Percentiles rank a stretch among this genome's conserved stretches.
Conservation (phyloP, 2,113 vertebrate genomes). For the Abramis brama region DNA sequence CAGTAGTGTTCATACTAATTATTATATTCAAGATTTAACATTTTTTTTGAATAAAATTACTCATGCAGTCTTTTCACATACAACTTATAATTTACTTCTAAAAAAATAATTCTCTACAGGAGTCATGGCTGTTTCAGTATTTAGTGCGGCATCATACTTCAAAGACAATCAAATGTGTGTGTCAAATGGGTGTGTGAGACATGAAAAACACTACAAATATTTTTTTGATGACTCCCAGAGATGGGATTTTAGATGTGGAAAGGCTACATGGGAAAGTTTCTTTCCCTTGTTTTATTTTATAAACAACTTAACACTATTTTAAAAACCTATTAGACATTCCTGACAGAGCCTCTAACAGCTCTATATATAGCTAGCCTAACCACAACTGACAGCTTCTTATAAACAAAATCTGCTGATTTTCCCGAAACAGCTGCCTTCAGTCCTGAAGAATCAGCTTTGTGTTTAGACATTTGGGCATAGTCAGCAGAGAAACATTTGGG, state of each 20-base stretch:
- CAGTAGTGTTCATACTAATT: background rate
- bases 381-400: background rate
- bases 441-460: background rate
- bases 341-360: background rate
- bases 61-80: background rate
- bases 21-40: background rate
- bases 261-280: background rate
- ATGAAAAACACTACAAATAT: background rate
- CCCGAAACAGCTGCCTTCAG: background rate
- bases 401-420: background rate
- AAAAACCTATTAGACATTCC: background rate
- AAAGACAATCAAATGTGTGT: background rate
- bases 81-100: background rate
- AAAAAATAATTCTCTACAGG: background rate
- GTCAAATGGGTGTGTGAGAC: background rate
- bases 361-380: background rate
- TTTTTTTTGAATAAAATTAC: background rate
- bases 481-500: background rate
- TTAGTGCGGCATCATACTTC: background rate
- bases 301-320: background rate
- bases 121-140: background rate
- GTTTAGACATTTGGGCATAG: background rate
- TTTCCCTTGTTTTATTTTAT: background rate
- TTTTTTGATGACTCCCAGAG: background rate
- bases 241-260: background rate